Conservation (phyloP, 35 echinoderm and acorn worm species). For the Ophiothrix spiculata region DNA sequence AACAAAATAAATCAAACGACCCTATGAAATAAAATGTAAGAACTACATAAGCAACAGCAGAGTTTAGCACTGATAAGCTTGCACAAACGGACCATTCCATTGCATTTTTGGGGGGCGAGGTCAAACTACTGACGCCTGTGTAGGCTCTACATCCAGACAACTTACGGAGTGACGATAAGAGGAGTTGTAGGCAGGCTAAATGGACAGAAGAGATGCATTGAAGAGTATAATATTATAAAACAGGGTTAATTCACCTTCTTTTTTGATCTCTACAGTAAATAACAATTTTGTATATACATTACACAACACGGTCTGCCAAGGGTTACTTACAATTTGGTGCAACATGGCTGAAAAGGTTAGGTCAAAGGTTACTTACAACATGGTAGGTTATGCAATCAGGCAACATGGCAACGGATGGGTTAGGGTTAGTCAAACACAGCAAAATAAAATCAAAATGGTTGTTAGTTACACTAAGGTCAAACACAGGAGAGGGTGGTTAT, state of each 20-base stretch:
- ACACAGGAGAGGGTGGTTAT: too few relatives aligned
- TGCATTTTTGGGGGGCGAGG: conserved; percentile 2
- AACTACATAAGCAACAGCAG: background rate
- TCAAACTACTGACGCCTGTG: background rate
- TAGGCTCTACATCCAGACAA: conserved; percentile 28
- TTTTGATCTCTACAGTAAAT: background rate
- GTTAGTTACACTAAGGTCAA: too few relatives aligned
- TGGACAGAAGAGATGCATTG: conserved; percentile 36
- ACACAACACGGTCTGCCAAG: conserved; percentile 15
- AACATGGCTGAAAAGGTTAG: too few relatives aligned
- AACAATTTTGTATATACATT: conserved; percentile 3
- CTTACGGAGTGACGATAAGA: conserved; percentile 68
- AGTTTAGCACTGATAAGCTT: background rate
- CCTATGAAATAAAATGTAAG: too few relatives aligned
- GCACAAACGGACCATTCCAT: background rate
- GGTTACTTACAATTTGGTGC: too few relatives aligned
- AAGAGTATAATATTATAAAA: conserved; percentile 28
- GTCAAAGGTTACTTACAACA: too few relatives aligned
- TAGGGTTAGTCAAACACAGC: too few relatives aligned
- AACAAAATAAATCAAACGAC: too few relatives aligned
- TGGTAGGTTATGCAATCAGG: too few relatives aligned
- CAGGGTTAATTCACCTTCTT: conserved; percentile 12
- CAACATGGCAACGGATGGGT: too few relatives aligned
- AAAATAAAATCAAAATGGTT: too few relatives aligned
- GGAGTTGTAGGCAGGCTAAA: conserved; percentile 70